Evolutionary conservation across 92 coral and sea anemone species (phyloP), one percentile per base, ranked within the genome.

Genomic region (Isaurus tuberculatus): DNA sequence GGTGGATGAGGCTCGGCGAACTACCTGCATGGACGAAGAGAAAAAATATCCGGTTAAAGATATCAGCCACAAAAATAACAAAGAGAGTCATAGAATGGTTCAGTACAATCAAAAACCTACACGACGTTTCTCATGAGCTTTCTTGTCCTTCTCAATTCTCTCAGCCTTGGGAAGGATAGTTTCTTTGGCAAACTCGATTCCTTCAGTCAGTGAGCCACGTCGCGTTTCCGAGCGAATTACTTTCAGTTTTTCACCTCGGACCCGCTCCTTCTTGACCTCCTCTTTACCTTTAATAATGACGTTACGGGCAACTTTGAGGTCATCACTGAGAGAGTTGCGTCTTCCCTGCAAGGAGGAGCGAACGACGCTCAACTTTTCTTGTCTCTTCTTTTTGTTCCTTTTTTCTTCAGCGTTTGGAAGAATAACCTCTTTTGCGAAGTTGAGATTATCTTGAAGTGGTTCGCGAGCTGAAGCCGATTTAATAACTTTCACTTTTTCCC

Each of bases 261-360:
- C 3, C 22, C 22, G 36, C 26, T 46, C 79, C 23, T 73, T 48
- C 15, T 73, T 73, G 37, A 15, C 23, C 34, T 46, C 27, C 9
- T 73, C 79, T 3, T 25, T 20, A 5, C 5, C 29, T 27, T 46
- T 26, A 15, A 73, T 15, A 5, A 73, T 73, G 36, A 73, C 79
- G 26, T 30, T 40, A 7, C 10, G 61, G 15, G 79, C 79, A 28
- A 73, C 48, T 5, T 15, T 46, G 14, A 73, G 64, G 61, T 73
- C 79, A 27, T 73, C 79, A 46, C 26, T 64, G n/a, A 73, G 40
- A 16, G 79, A 73, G 27, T 13, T n/a, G 57, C 79, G 79, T 25
- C 79, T 73, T 16, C 79, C 43, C 19, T 51, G 37, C 14, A 30
- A 26, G 26, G 64, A 51, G 2, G 79, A 46, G 14, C 28, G 79